A percentile compares a stretch with the other conserved stretches of the same genome.
Conservation (phyloP, 2,888 invertebrate species). For the Argynnis bischoffii region DNA sequence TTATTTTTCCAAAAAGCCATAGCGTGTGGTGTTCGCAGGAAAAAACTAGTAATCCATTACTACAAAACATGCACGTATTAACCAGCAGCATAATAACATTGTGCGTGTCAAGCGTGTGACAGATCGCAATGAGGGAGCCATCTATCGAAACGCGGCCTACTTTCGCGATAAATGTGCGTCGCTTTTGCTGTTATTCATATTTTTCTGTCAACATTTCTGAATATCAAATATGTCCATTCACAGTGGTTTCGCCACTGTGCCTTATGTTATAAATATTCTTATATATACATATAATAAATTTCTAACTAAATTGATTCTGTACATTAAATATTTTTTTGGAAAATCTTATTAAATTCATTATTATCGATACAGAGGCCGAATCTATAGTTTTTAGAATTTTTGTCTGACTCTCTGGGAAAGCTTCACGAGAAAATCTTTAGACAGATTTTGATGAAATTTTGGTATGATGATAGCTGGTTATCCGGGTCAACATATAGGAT, state of each 20-base stretch:
- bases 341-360: not conserved
- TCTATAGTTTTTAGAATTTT: no score
- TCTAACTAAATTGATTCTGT: no score
- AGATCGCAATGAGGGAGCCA: constrained; percentile 44
- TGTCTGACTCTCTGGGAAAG: no score
- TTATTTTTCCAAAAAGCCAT: no score
- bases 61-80: constrained; percentile 3
- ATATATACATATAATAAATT: not conserved
- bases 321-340: no score
- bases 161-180: constrained; percentile 35
- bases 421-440: no score
- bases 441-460: no score
- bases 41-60: not conserved
- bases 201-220: constrained; percentile 30
- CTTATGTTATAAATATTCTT: not conserved
- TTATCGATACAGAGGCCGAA: not conserved
- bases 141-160: constrained; percentile 40
- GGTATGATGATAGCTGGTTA: no score
- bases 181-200: constrained; percentile 36
- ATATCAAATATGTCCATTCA: constrained; percentile 21
- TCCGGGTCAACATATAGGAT: no score
- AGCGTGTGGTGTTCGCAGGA: no score
- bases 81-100: constrained; percentile 35
- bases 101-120: constrained; percentile 46
- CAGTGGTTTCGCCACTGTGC: not conserved